phyloP scores from a whole-genome alignment of 2,888 invertebrate genomes.

The Linyphia triangularis region DNA sequence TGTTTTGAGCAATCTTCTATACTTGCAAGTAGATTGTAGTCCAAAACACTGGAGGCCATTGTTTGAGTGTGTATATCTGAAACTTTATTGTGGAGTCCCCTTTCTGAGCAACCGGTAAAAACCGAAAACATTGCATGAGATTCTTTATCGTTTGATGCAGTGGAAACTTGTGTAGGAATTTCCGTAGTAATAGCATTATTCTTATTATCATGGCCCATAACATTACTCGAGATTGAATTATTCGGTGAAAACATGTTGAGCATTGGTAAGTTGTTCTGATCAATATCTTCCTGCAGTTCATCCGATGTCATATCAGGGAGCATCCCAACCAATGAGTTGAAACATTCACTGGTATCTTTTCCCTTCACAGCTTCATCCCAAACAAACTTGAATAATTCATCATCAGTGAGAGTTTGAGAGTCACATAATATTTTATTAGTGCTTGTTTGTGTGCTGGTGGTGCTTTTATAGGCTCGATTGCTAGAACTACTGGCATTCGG shows the following conservation, averaged over 20 bases:
- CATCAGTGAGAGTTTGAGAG: constrained; percentile 72
- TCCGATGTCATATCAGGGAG: constrained; percentile 12
- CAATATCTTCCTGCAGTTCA: constrained; percentile 3
- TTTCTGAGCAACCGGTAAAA: no score
- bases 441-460: constrained; percentile 63
- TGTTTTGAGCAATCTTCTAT: background rate
- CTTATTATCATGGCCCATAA: background rate
- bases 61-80: background rate
- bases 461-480: constrained; percentile 15
- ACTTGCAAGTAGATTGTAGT: no score
- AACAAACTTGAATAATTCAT: constrained; percentile 50
- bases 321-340: constrained; percentile 37
- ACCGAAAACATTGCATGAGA: constrained; percentile 10
- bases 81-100: no score
- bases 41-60: background rate
- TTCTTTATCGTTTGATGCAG: background rate
- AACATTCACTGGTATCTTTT: constrained; percentile 33
- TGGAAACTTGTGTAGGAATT: background rate
- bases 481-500: background rate
- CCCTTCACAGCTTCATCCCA: constrained; percentile 31
- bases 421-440: constrained; percentile 64
- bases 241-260: constrained; percentile 28
- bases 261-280: background rate
- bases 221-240: background rate
- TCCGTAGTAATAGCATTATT: background rate